Evolutionary conservation across 2,888 invertebrate species (phyloP).

Genomic region (Hirtodrosophila alboralis): DNA sequence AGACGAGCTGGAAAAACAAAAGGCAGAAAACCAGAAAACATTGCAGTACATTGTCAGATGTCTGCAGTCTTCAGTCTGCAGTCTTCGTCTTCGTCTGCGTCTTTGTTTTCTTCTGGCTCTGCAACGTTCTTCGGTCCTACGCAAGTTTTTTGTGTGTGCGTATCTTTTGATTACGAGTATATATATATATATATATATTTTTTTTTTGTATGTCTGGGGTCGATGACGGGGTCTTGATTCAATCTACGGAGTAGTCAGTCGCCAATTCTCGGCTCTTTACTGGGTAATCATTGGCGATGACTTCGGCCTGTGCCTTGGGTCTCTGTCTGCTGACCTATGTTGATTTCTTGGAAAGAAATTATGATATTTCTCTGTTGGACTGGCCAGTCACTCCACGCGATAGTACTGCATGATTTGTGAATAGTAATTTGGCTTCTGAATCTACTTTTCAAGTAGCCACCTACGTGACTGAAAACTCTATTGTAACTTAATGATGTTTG

Average conservation of each 20-base stretch:
- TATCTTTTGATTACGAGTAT: slow-evolving; percentile 49
- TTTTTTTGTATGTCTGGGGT: slow-evolving; percentile 50
- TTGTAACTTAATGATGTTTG: no score
- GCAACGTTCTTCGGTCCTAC: slow-evolving; percentile 51
- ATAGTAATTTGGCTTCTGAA: slow-evolving; percentile 24
- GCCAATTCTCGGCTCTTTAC: slow-evolving; percentile 32
- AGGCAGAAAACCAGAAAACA: slow-evolving; percentile 11
- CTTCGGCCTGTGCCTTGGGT: slow-evolving; percentile 7
- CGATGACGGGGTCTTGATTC: slow-evolving; percentile 63
- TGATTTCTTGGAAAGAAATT: slow-evolving; percentile 72
- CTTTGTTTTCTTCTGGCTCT: slow-evolving; percentile 3
- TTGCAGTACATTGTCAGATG: slow-evolving; percentile 36
- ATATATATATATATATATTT: slow-evolving; percentile 13
- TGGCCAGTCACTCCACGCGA: slow-evolving; percentile 7
- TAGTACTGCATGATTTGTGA: slow-evolving; percentile 5
- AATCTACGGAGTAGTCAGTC: slow-evolving; percentile 44
- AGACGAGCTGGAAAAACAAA: slow-evolving; percentile 31
- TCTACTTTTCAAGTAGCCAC: slow-evolving; percentile 2
- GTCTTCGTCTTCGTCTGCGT: slow-evolving; percentile 4
- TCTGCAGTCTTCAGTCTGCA: slow-evolving; percentile 22
- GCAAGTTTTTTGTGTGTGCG: slow-evolving; percentile 46
- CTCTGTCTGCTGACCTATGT: slow-evolving; percentile 66
- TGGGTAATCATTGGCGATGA: slow-evolving; percentile 59
- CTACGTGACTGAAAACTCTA: not conserved
- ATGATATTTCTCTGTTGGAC: slow-evolving; percentile 46